A percentile compares a stretch with the other conserved stretches of the same genome.
Evolutionary conservation across 2,888 invertebrate species (phyloP).

Genomic region (Brachypalpus laphriformis): DNA sequence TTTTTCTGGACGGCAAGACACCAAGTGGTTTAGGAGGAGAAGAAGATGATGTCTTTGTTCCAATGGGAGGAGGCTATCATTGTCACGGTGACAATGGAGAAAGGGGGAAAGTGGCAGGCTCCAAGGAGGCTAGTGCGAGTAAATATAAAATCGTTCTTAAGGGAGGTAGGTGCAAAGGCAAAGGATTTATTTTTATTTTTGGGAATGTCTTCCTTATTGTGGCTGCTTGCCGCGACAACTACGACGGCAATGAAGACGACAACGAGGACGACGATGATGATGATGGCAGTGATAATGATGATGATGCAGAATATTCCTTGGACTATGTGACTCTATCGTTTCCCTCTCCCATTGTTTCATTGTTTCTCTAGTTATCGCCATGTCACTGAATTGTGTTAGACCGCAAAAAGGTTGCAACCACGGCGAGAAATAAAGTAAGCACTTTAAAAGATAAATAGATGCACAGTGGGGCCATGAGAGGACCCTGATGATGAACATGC

Average conservation of each 20-base stretch:
- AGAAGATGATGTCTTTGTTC: conserved; percentile 27
- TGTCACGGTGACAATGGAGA: background rate
- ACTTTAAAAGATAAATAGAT: conserved; percentile 1
- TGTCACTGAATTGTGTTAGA: conserved; percentile 62
- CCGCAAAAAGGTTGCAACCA: conserved; percentile 53
- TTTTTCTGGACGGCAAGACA: conserved; percentile 1
- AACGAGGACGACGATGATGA: conserved; percentile 42
- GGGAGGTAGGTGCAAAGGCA: no score
- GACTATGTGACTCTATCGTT: conserved; percentile 10
- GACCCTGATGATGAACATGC: no score
- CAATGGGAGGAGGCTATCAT: background rate
- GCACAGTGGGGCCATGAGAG: conserved; percentile 33
- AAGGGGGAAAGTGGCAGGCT: background rate
- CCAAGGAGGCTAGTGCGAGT: conserved; percentile 6
- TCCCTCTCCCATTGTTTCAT: conserved; percentile 41
- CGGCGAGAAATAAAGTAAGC: conserved; percentile 23
- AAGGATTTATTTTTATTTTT: conserved; percentile 4
- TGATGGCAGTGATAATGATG: conserved; percentile 46
- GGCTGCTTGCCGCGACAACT: conserved; percentile 24
- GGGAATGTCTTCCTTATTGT: background rate
- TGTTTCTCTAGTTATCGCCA: conserved; percentile 63
- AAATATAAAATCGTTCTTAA: background rate
- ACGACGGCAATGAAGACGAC: conserved; percentile 27
- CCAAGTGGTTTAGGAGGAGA: conserved; percentile 3
- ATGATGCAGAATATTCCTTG: conserved; percentile 51